Base-by-base conservation (phyloP, 2,888 invertebrate species). In the Argyresthia goedartella region DNA sequence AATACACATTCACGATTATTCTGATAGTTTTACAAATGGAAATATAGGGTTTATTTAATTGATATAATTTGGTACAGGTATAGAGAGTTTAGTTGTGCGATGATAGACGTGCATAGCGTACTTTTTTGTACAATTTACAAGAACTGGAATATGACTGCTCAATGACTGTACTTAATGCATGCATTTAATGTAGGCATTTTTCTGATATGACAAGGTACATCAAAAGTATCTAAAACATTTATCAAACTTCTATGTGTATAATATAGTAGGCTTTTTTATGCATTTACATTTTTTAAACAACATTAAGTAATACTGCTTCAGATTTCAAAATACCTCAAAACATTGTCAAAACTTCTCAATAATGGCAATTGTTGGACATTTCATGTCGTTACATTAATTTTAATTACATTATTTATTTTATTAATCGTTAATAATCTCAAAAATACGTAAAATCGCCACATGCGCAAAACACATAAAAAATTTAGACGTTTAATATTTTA, bases 371-470 rank as follows among this genome's bases (percentile, higher is more conserved):
- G 50, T 55, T 49, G 47, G 50, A 52, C 59, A 56, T 56, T 58
- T 63, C 61, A 59, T 55, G 62, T 59, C 60, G 49, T 49, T 44
- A 59, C 55, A 56, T 82, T 85, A 85, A 82, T 85, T 79, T 75
- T 53, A n/a, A 85, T 85, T 84, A 72, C 85, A 63, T 75, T 75
- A 70, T 66, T 69, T 69, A 25, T 25, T 25, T 25, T 25, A 25
- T 25, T 25, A 54, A 61, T 59, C 61, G 66, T 74, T 78, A 80
- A 76, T 81, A 82, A 82, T 82, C 84, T 84, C 84, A 75, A 67
- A 61, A 59, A 47, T 51, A 57, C 53, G 56, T 57, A 61, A 62
- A 58, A 58, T 57, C 35, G 25, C 35, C 49, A 42, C 49, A 39
- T 36, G 48, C 36, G 48, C 35, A 48, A 48, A 46, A 49, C 35